A percentile compares a stretch with the other conserved stretches of the same genome.
Conservation (phyloP, 2,113 vertebrate species). For the Psilopsiagon aymara region DNA sequence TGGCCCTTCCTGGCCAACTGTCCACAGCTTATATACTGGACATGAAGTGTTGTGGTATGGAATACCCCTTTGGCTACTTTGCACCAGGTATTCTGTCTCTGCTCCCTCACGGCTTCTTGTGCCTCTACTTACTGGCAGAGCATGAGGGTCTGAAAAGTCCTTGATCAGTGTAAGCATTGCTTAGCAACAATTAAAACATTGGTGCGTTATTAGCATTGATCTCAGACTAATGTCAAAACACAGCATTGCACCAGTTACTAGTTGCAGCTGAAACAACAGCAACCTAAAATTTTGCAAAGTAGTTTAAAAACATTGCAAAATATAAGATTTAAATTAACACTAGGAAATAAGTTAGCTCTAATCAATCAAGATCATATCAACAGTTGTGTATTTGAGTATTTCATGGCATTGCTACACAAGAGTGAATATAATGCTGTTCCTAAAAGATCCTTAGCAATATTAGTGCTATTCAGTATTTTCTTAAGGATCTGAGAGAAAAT, state of each 20-base stretch:
- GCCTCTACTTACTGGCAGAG: no score
- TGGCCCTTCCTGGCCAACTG: background rate
- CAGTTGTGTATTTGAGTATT: background rate
- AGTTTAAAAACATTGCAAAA: background rate
- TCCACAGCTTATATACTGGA: background rate
- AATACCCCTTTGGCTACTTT: background rate
- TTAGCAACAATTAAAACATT: no score
- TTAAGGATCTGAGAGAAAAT: background rate
- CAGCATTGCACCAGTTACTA: background rate
- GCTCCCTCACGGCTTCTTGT: background rate
- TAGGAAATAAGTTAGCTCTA: background rate
- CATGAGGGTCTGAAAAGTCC: no score
- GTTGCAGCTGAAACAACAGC: background rate
- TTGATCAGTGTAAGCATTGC: no score
- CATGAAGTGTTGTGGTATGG: background rate
- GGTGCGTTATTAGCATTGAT: no score
- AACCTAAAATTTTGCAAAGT: background rate
- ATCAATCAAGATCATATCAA: background rate
- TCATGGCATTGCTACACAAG: background rate
- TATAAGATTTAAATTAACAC: background rate
- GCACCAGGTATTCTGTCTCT: background rate
- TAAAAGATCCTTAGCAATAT: background rate
- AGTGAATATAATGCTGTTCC: background rate
- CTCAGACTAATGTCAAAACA: background rate
- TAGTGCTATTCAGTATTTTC: background rate